phyloP scores from a whole-genome alignment of 2,113 vertebrate species.

The Sceloporus undulatus region DNA sequence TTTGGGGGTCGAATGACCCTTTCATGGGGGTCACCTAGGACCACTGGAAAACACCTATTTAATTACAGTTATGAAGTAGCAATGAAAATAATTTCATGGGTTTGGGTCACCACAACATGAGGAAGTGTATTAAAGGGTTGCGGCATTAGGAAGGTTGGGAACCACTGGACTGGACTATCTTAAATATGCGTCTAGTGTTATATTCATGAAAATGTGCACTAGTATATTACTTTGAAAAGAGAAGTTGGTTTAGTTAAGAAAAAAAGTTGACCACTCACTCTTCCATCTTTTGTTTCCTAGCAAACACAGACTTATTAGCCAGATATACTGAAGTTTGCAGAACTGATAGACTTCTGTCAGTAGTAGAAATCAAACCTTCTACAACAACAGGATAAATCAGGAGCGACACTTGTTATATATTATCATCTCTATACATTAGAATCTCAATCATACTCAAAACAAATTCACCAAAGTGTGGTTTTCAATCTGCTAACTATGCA shows the following conservation, averaged over 20 bases:
- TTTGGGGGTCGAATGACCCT: too few relatives aligned
- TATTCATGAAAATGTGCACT: not conserved
- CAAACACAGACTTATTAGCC: conserved; percentile 20
- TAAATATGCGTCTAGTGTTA: not conserved
- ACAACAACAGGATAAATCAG: conserved; percentile 73
- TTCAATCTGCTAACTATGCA: conserved; percentile 90
- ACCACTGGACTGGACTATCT: not conserved
- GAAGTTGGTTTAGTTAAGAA: not conserved
- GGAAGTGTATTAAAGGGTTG: too few relatives aligned
- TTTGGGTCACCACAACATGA: too few relatives aligned
- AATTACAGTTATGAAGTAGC: too few relatives aligned
- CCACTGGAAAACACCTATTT: too few relatives aligned
- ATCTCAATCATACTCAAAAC: conserved; percentile 87
- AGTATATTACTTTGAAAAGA: not conserved
- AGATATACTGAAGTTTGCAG: conserved; percentile 50
- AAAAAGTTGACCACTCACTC: not conserved
- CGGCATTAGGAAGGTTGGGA: too few relatives aligned
- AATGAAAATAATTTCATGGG: too few relatives aligned
- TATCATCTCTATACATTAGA: conserved; percentile 88
- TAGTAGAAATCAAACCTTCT: conserved; percentile 73
- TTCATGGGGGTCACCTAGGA: too few relatives aligned
- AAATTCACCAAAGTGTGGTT: conserved; percentile 89
- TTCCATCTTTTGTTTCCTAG: conserved; percentile 6
- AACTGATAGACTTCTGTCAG: conserved; percentile 73
- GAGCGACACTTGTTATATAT: conserved; percentile 80